Base-by-base conservation (phyloP, 2,113 vertebrate genomes). In the Alces alces region DNA sequence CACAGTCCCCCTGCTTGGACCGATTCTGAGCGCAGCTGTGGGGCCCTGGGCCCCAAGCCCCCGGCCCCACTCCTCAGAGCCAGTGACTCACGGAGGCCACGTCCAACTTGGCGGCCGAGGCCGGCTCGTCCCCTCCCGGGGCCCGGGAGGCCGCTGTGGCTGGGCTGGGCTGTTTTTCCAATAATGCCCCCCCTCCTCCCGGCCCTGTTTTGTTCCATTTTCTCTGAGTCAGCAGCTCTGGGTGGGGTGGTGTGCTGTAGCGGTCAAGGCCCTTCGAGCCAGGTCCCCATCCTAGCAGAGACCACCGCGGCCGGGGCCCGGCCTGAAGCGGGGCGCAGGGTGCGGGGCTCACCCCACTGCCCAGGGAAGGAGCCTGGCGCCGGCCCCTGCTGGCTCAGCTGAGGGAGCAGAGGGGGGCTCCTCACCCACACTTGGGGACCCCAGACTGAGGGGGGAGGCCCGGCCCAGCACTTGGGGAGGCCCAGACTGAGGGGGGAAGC, bases 121-220 rank as follows among this genome's bases (percentile, higher is more conserved):
- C 80, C 47, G 30, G 85, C 96, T 80, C n/a, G 39, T 52, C 97
- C 94, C 97, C 97, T 97, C 95, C 86, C 39, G 1, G 33, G 97
- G 87, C 97, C 97, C 97, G 21, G 84, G 98, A 93, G 97, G 96
- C 98, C 94, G 45, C 89, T 52, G 64, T 13, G 86, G 96, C 91
- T 87, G 95, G 97, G 97, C 93, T 85, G 92, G 96, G 96, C 96
- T 97, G 98, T 87, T 93, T 96, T 96, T 96, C 93, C 97, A 94
- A 57, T 92, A 70, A 89, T 28, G 85, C 60, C 91, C 97, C 95
- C 95, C 97, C 97, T 93, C 95, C 95, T 93, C 95, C 86, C 14
- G 27, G 95, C 89, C 85, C 93, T 64, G 91, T 83, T 93, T 85
- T 55, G 85, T 70, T 97, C 94, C 97, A 50, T 92, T 98, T 97